Base-by-base conservation (phyloP, 2,113 vertebrate genomes). In the Poeciliopsis retropinna region DNA sequence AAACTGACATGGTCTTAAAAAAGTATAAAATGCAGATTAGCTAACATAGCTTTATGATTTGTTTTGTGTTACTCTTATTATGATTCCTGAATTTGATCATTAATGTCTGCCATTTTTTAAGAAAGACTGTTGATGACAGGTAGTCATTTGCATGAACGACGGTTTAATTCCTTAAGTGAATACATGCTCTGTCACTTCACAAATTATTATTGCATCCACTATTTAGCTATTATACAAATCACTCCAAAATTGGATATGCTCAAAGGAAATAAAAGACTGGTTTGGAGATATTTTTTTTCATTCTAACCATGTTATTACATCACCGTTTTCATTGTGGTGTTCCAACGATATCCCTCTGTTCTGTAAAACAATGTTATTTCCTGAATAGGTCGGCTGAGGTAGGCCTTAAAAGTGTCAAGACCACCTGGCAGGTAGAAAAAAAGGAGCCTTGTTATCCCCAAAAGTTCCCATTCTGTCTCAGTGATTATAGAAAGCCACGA, bases 361-460 rank as follows among this genome's bases (percentile, higher is more conserved):
- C 32, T 64, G 44, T 72, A 76, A 79, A 83, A 85, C 51, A 76
- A 75, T 67, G 28, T 12, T 64, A 78, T 72, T 32, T 85, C 7
- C 65, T 41, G 3, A 85, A 75, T 83, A 60, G 63, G 5, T 75
- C 73, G 69, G 78, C 64, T 28, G 60, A 84, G 78, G 66, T 67
- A 60, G n/a, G 63, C 64, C 65, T 70, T 31, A 47, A 15, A 87
- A 78, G 77, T 89, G 90, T 87, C 62, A 73, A 71, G 81, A 85
- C 87, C 86, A 81, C 80, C 80, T 83, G 79, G 79, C 77, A 89
- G 87, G 77, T 74, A 60, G 70, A 80, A 83, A 79, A 37, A 86
- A 85, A 80, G 72, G 76, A 70, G 57, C 73, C 85, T 90, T 84
- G 87, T 91, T 92, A 90, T 76, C 71, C 73, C 74, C 71, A 85